Conservation (phyloP, 1,140 invertebrate species). For the Pectinophora gossypiella region DNA sequence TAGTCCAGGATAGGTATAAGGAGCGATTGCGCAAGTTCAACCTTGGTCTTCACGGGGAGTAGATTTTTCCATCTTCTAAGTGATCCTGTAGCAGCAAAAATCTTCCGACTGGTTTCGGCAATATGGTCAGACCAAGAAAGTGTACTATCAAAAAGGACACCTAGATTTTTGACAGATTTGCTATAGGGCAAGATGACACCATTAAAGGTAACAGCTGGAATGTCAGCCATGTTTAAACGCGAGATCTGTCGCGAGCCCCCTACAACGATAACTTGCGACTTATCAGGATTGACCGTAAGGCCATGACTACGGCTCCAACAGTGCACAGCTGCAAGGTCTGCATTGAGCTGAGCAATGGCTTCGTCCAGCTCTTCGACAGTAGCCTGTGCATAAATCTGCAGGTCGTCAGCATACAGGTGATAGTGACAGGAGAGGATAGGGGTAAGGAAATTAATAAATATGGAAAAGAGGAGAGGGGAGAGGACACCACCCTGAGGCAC, state of each 20-base stretch:
- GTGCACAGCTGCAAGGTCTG: neutral
- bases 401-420: neutral
- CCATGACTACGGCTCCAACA: neutral
- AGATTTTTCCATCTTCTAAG: no score
- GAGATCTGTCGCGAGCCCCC: neutral
- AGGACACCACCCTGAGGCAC: constrained; percentile 6
- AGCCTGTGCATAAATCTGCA: neutral
- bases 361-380: no score
- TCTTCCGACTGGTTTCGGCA: no score
- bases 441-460: constrained; percentile 1
- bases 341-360: neutral
- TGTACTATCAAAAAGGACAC: neutral
- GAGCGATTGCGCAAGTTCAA: no score
- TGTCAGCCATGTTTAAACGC: neutral
- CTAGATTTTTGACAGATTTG: neutral
- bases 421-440: neutral
- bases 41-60: no score
- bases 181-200: neutral
- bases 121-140: no score
- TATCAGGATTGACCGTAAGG: neutral
- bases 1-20: no score
- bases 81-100: no score
- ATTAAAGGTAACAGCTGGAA: neutral
- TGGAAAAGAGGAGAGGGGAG: constrained; percentile 5
- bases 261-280: neutral